Conservation (phyloP, 2,113 vertebrate genomes). For the Excalfactoria chinensis region DNA sequence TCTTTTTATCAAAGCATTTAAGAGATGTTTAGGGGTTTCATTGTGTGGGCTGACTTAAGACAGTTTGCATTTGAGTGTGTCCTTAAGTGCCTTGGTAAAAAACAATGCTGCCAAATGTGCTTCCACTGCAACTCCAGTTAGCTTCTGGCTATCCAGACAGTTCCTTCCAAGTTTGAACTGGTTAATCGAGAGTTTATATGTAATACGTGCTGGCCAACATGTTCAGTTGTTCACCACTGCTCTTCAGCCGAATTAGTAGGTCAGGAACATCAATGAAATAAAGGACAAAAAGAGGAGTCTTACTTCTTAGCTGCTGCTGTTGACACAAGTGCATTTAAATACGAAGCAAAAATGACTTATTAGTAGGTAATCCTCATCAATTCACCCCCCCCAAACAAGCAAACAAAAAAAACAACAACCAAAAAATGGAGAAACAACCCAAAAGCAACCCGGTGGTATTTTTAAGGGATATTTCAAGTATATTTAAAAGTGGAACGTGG, state of each 20-base stretch:
- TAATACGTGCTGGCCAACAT: neutral
- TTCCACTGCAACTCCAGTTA: neutral
- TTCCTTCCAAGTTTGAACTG: neutral
- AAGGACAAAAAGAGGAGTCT: neutral
- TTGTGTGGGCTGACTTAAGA: neutral
- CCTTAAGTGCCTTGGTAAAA: neutral
- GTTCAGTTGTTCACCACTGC: neutral
- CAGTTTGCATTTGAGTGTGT: neutral
- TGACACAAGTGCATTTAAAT: neutral
- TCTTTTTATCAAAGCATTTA: neutral
- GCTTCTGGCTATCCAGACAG: neutral
- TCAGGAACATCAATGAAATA: neutral
- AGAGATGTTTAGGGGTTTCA: neutral
- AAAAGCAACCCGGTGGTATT: neutral
- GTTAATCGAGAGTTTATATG: neutral
- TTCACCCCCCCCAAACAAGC: neutral
- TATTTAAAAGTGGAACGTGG: neutral
- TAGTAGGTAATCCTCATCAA: neutral
- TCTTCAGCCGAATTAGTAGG: neutral
- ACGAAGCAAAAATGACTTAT: neutral
- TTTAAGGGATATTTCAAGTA: neutral
- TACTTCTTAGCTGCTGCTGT: neutral
- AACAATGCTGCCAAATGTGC: neutral
- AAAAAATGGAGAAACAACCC: neutral
- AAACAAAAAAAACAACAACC: neutral